phyloP scores from a whole-genome alignment of 2,113 vertebrate species.

The Syngnathus floridae region DNA sequence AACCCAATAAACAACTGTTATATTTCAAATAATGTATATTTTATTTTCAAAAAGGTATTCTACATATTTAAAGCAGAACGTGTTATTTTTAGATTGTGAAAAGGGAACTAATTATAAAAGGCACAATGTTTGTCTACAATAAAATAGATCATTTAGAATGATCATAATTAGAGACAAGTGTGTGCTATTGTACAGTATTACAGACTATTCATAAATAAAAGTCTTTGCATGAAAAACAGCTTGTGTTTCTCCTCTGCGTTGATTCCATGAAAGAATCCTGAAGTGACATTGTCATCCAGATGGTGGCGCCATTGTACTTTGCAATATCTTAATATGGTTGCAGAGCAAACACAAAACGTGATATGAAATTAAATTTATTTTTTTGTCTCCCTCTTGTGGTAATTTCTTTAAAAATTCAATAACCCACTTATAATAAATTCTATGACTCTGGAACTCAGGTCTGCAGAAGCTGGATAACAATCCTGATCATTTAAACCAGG shows the following conservation, averaged over 20 bases:
- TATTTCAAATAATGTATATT: conserved; percentile 79
- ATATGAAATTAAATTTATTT: neutral
- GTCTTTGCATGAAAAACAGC: conserved; percentile 69
- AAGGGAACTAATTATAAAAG: conserved; percentile 61
- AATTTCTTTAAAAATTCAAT: too few relatives aligned
- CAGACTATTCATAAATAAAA: conserved; percentile 75
- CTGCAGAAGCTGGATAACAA: too few relatives aligned
- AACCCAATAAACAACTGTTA: conserved; percentile 71
- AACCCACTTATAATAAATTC: too few relatives aligned
- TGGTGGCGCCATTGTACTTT: neutral
- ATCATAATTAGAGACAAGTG: conserved; percentile 61
- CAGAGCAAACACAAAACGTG: neutral
- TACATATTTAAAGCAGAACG: conserved; percentile 73
- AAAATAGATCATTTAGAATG: conserved; percentile 55
- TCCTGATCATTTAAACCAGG: too few relatives aligned
- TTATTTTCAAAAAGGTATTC: conserved; percentile 68
- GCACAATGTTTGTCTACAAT: conserved; percentile 64
- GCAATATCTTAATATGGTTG: neutral
- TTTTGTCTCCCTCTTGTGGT: too few relatives aligned
- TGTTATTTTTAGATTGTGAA: conserved; percentile 76
- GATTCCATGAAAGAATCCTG: neutral
- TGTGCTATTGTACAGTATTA: conserved; percentile 68
- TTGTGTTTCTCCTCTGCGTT: neutral
- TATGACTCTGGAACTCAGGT: too few relatives aligned
- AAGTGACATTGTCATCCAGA: neutral